These are phyloP conservation scores for Geopemphigus sp. DNA, from an alignment of 1,140 invertebrate species.

Conservation along the genomic window DNA sequence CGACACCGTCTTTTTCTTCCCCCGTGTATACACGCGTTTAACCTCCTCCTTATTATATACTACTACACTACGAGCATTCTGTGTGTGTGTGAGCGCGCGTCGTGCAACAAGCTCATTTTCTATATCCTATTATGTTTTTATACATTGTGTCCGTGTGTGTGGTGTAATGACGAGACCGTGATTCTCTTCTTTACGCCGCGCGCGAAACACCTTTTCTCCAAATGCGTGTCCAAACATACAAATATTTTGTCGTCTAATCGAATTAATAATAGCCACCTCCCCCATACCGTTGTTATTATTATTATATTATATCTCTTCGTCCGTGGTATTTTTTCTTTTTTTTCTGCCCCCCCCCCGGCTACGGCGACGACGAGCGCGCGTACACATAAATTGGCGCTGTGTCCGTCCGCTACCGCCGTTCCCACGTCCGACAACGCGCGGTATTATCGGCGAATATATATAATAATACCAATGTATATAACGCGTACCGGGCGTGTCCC, in stretches of 20 bases:
- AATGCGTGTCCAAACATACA: slow-evolving; percentile 16
- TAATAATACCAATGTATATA: no score
- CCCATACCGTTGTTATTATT: no score
- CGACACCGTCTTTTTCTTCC: no score
- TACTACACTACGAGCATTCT: no score
- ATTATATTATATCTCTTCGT: no score
- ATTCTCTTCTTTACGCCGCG: not conserved
- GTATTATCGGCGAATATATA: not conserved
- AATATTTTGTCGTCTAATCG: slow-evolving; percentile 30
- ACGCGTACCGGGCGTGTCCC: no score
- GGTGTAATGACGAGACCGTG: not conserved
- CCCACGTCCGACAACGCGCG: no score
- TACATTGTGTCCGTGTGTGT: not conserved
- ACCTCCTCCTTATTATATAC: not conserved
- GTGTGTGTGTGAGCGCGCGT: no score
- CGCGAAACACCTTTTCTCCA: slow-evolving; percentile 13
- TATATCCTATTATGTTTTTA: not conserved
- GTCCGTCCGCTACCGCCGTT: not conserved
- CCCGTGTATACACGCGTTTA: no score
- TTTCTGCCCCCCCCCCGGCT: not conserved
- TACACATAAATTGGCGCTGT: not conserved
- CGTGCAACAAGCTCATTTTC: no score
- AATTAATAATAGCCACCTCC: not conserved
- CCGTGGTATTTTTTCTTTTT: no score
- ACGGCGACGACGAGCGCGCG: no score